These are phyloP conservation scores for Diplolepis rosae DNA, from an alignment of 2,888 invertebrate species.

Conservation along the genomic window DNA sequence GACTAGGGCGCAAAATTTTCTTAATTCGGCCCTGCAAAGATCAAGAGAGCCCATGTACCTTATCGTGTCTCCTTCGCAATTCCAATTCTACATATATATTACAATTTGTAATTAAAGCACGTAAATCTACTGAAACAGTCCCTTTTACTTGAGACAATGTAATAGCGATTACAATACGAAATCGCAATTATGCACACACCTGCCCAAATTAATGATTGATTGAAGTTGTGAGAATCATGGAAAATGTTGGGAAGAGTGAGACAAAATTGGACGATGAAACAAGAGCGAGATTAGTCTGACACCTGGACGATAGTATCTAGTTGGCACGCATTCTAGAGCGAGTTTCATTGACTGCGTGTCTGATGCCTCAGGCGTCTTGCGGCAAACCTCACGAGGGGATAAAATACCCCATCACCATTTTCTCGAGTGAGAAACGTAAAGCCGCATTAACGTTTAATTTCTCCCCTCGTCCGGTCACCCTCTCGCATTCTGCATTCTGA, in stretches of 20 bases:
- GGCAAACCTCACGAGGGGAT: slow-evolving; percentile 38
- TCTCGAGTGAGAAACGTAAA: slow-evolving; percentile 13
- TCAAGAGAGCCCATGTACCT: background rate
- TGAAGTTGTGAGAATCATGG: background rate
- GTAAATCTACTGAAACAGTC: background rate
- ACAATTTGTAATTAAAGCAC: slow-evolving; percentile 19
- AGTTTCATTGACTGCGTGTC: slow-evolving; percentile 46
- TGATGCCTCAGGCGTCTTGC: slow-evolving; percentile 43
- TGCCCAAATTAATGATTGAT: background rate
- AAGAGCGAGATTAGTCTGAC: slow-evolving; percentile 61
- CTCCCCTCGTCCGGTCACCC: slow-evolving; percentile 25
- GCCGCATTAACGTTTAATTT: slow-evolving; percentile 28
- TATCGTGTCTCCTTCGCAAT: slow-evolving; percentile 7
- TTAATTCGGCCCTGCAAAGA: too few species aligned
- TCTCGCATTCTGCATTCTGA: slow-evolving; percentile 22
- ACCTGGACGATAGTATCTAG: slow-evolving; percentile 53
- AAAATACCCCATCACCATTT: slow-evolving; percentile 40
- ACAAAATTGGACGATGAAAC: background rate
- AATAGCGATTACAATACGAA: background rate
- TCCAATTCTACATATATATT: background rate
- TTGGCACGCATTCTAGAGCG: slow-evolving; percentile 47
- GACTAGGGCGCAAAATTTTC: too few species aligned
- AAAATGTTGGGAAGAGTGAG: background rate
- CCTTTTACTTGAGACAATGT: background rate
- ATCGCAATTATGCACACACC: background rate